Evolutionary conservation across 2,113 vertebrate genomes (phyloP), one percentile per base, ranked within the genome.

Genomic region (Forbesichthys papilliferus): DNA sequence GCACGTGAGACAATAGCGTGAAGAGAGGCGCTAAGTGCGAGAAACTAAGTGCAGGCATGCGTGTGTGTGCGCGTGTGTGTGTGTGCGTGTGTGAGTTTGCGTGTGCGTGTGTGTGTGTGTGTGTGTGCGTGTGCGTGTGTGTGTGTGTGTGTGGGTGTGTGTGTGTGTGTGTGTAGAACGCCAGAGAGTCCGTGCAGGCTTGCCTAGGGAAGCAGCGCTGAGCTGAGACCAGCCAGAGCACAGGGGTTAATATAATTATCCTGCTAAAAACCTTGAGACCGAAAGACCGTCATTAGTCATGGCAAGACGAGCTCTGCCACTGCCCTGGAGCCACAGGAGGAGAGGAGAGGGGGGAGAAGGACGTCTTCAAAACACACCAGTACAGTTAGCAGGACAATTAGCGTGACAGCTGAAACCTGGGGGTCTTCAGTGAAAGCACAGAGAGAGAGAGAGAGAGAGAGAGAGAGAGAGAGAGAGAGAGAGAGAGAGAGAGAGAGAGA

Each of bases 161-260:
- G 69, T 71, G 46, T 82, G 79, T 74, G 27, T 82, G 64, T 61
- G 78, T 20, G 75, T 73, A 59, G 72, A 74, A 80, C 77, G 83
- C 84, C 69, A 0, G 57, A 8, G 78, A 78, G 84, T 71, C 46
- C 0, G 34, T 4, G 65, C 68, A 78, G 75, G 77, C 75, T 66
- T 61, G 86, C 86, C 83, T 34, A 74, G 66, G 80, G 88, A 77
- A 73, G 69, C 77, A 58, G 27, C 87, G 76, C 77, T 79, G 81
- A 82, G 77, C 82, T 73, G 82, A 83, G 89, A 87, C 87, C 88
- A 88, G 85, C 81, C 69, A 82, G 87, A 80, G 85, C 89, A 87
- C 87, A 86, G 72, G 84, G 90, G 89, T 92, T 91, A 91, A 91
- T 89, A 86, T 87, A 90, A 91, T 91, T 92, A 91, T 89, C 83